Conservation (phyloP, 1,140 invertebrate genomes). For the Acyrthosiphon pisum region DNA sequence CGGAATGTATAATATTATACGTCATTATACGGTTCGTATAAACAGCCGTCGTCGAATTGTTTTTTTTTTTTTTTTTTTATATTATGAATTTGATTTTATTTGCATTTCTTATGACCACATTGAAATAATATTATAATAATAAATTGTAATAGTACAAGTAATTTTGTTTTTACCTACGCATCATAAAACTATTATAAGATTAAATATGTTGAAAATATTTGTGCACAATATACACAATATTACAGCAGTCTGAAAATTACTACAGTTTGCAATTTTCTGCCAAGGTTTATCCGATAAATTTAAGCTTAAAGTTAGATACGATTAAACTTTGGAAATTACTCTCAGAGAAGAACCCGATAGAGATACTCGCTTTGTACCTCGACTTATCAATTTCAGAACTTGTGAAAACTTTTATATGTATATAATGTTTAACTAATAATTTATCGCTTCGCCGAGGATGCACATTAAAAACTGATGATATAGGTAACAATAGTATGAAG, state of each 20-base stretch:
- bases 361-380: constrained; percentile 7
- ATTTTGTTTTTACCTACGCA: not conserved
- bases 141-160: not conserved
- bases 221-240: not conserved
- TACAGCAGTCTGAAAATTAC: not conserved
- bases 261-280: not conserved
- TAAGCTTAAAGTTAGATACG: not conserved
- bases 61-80: not conserved
- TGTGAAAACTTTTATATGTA: constrained; percentile 22
- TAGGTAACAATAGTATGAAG: not conserved
- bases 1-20: no score
- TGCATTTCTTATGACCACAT: not conserved
- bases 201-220: not conserved
- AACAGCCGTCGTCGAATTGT: not conserved
- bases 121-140: not conserved
- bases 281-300: constrained; percentile 6
- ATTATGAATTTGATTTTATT: not conserved
- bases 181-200: not conserved
- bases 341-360: not conserved
- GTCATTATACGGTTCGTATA: no score
- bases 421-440: not conserved
- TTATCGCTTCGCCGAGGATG: not conserved
- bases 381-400: constrained; percentile 27
- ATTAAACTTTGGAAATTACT: constrained; percentile 32
- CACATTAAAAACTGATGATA: constrained; percentile 11